Conservation (phyloP, 2,888 invertebrate species). For the Eristalinus sepulchralis region DNA sequence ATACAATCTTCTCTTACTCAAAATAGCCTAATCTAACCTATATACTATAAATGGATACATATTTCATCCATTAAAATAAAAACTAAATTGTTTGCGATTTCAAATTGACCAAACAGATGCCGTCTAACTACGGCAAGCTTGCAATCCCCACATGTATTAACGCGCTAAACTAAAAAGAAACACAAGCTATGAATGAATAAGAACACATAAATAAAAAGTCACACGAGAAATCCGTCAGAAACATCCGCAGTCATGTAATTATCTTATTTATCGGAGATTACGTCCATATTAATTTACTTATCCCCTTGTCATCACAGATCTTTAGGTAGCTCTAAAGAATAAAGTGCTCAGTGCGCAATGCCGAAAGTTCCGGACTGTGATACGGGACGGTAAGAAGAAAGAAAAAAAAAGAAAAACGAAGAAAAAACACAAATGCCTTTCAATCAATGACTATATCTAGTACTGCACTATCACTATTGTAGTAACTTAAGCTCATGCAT, state of each 20-base stretch:
- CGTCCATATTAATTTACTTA: conserved; percentile 68
- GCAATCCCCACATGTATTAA: background rate
- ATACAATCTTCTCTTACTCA: no score
- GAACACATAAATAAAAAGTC: conserved; percentile 43
- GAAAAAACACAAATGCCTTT: conserved; percentile 17
- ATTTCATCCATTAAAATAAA: background rate
- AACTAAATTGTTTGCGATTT: background rate
- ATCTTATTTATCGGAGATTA: conserved; percentile 66
- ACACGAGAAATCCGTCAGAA: conserved; percentile 60
- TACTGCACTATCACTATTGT: background rate
- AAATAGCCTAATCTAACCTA: no score
- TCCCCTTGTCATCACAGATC: conserved; percentile 57
- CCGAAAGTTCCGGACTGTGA: conserved; percentile 43
- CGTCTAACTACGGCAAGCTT: conserved; percentile 16
- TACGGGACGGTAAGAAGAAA: background rate
- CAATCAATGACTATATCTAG: conserved; percentile 34
- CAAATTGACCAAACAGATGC: conserved; percentile 42
- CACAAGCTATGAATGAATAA: conserved; percentile 5
- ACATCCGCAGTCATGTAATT: conserved; percentile 68
- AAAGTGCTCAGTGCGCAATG: background rate
- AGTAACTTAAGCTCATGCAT: conserved; percentile 31
- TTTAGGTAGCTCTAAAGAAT: conserved; percentile 29
- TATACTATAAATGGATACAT: background rate
- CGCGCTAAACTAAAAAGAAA: conserved; percentile 12
- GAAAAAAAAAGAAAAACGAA: background rate